A percentile compares a stretch with the other conserved stretches of the same genome.
Evolutionary conservation across 2,888 invertebrate genomes (phyloP).

Genomic region (Xestia xanthographa): DNA sequence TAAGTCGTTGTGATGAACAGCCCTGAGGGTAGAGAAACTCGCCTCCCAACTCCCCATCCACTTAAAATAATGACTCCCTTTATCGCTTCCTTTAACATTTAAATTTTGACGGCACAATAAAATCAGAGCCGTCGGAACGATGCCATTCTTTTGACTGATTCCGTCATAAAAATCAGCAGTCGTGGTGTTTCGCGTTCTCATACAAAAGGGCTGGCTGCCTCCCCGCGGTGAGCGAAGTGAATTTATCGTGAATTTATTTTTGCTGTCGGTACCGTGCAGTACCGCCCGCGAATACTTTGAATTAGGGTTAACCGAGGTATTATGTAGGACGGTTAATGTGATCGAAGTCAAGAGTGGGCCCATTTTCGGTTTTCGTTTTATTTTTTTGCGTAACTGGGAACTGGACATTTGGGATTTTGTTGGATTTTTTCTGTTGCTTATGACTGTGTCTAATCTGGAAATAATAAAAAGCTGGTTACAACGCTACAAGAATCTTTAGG

Average conservation of each 20-base stretch:
- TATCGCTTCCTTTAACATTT: slow-evolving; percentile 15
- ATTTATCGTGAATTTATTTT: slow-evolving; percentile 53
- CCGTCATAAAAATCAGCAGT: slow-evolving; percentile 41
- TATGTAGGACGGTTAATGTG: neutral
- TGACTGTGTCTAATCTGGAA: neutral
- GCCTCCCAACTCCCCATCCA: neutral
- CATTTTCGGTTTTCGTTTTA: neutral
- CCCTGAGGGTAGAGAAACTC: neutral
- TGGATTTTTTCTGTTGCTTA: neutral
- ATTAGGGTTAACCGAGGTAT: slow-evolving; percentile 1
- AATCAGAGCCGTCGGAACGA: slow-evolving; percentile 10
- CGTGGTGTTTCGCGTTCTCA: slow-evolving; percentile 13
- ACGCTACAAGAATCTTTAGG: neutral
- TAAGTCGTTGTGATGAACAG: neutral
- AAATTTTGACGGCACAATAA: slow-evolving; percentile 21
- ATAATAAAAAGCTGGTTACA: neutral
- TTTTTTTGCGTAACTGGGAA: neutral
- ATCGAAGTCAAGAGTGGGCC: neutral
- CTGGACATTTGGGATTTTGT: neutral
- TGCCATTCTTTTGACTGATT: slow-evolving; percentile 34
- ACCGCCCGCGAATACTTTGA: slow-evolving; percentile 16
- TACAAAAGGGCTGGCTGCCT: slow-evolving; percentile 19
- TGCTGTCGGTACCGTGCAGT: slow-evolving; percentile 17
- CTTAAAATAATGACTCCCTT: slow-evolving; percentile 28
- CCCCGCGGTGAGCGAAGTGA: slow-evolving; percentile 43